Evolutionary conservation across 2,113 vertebrate genomes (phyloP).

Genomic region (Typhlomys cinereus): DNA sequence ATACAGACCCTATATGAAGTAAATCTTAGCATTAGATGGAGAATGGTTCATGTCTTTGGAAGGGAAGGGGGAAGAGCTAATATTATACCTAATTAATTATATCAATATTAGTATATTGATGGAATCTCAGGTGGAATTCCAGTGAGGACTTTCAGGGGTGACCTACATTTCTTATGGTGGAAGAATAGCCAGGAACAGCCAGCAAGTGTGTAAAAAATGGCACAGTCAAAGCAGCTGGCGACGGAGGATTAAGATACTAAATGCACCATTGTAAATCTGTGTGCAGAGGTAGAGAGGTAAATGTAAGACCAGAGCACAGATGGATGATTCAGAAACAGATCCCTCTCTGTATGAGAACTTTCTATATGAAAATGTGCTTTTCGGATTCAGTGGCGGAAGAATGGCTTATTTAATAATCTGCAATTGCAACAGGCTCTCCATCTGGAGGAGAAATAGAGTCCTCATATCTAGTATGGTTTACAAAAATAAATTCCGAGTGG

Average conservation of each 20-base stretch:
- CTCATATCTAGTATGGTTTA: neutral
- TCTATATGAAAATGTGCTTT: neutral
- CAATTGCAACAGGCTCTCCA: neutral
- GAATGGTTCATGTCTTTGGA: neutral
- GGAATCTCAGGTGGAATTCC: neutral
- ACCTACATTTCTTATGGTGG: neutral
- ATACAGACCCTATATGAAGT: neutral
- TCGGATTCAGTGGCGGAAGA: neutral
- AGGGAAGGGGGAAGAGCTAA: neutral
- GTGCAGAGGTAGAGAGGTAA: neutral
- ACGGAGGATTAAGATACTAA: neutral
- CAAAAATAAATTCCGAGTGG: neutral
- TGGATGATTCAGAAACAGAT: conserved; percentile 40
- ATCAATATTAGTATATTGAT: neutral
- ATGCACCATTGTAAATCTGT: neutral
- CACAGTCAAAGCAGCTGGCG: neutral
- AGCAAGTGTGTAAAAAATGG: neutral
- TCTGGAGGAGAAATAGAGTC: neutral
- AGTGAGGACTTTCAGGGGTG: neutral
- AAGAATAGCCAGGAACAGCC: neutral
- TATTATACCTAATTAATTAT: neutral
- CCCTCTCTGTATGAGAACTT: neutral
- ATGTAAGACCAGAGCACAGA: neutral
- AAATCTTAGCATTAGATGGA: neutral
- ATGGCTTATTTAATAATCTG: conserved; percentile 32